Percentiles rank a stretch among this genome's conserved stretches.
Conservation (phyloP, 2,888 invertebrate species). For the Watsonalla cultraria region DNA sequence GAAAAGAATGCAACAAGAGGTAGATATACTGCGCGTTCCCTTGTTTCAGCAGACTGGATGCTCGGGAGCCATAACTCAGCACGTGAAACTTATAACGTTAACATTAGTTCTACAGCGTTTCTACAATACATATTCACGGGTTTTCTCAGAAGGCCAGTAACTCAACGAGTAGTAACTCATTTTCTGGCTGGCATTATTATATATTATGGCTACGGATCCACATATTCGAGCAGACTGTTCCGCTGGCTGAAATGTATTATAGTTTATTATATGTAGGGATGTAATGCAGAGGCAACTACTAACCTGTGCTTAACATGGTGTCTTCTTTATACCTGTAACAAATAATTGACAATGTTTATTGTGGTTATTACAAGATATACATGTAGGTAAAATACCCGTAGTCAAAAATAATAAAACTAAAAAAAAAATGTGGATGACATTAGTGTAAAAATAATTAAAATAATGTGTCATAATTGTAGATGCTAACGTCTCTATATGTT, state of each 20-base stretch:
- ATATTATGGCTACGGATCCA: no score
- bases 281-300: constrained; percentile 19
- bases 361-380: neutral
- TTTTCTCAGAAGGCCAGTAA: neutral
- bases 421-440: no score
- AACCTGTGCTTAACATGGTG: constrained; percentile 65
- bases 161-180: no score
- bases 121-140: neutral
- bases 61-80: neutral
- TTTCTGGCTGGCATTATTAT: no score
- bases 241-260: no score
- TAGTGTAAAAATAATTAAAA: no score
- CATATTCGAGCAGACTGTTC: no score
- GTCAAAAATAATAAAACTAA: no score
- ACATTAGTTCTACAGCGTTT: neutral
- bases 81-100: neutral
- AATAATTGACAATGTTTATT: constrained; percentile 17
- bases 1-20: neutral
- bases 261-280: no score
- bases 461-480: no score
- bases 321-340: constrained; percentile 64
- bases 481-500: no score
- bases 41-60: neutral
- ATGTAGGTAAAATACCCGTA: no score
- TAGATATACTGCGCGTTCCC: neutral